These are phyloP conservation scores for Paracanthobrama guichenoti DNA, from an alignment of 2,113 vertebrate species.

Conservation along the genomic window DNA sequence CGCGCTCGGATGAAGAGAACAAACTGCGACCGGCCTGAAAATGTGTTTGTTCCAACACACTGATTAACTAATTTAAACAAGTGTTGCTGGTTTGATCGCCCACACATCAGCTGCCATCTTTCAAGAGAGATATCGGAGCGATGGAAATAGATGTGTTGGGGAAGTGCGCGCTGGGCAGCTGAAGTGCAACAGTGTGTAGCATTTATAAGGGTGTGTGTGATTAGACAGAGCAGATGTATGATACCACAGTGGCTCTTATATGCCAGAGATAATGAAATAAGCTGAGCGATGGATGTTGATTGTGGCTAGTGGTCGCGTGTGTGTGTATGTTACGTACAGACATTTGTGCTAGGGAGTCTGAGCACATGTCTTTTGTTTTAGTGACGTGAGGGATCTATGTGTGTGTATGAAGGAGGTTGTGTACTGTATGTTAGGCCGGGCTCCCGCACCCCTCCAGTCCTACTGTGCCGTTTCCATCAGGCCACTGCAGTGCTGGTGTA, in stretches of 20 bases:
- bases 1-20: constrained; percentile 75
- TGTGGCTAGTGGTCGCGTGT: constrained; percentile 18
- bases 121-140: constrained; percentile 34
- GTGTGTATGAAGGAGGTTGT: constrained; percentile 13
- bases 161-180: not conserved
- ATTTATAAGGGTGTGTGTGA: constrained; percentile 21
- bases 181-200: constrained; percentile 10
- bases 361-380: constrained; percentile 25
- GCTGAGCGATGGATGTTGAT: not conserved
- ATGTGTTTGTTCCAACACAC: constrained; percentile 57
- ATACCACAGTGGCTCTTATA: constrained; percentile 30
- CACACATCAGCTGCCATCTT: constrained; percentile 34
- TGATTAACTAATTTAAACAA: constrained; percentile 62
- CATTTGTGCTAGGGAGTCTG: constrained; percentile 35
- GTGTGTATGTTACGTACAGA: constrained; percentile 12
- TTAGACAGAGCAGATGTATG: constrained; percentile 28
- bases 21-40: constrained; percentile 69
- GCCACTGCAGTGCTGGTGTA: constrained; percentile 66
- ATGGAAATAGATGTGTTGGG: constrained; percentile 37
- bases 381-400: constrained; percentile 28
- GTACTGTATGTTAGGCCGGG: constrained; percentile 7
- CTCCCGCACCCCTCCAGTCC: constrained; percentile 49
- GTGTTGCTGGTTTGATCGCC: constrained; percentile 44
- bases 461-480: constrained; percentile 68
- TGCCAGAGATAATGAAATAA: constrained; percentile 30